Evolutionary conservation across 2,888 invertebrate genomes (phyloP).

Genomic region (Lypha dubia): DNA sequence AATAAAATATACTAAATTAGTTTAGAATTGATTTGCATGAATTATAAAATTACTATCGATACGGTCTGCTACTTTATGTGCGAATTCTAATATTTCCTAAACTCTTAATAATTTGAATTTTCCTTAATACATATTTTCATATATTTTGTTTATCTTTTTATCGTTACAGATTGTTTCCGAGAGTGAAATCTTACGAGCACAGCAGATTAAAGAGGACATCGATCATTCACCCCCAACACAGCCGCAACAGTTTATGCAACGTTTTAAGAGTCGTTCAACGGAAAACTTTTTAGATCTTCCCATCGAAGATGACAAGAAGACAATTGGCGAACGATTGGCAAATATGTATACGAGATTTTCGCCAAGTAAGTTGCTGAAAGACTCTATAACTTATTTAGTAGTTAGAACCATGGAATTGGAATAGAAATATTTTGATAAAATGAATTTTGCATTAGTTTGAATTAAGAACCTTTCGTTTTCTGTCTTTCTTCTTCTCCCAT

Average conservation of each 20-base stretch:
- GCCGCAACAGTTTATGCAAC: slow-evolving; percentile 76
- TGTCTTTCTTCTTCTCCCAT: too few species aligned
- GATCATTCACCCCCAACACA: slow-evolving; percentile 75
- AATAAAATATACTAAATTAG: too few species aligned
- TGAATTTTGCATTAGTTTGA: too few species aligned
- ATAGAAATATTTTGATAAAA: too few species aligned
- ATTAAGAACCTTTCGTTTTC: too few species aligned
- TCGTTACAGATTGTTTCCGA: slow-evolving; percentile 81
- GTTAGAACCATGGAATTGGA: too few species aligned
- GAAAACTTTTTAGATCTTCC: slow-evolving; percentile 81
- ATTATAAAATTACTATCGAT: too few species aligned
- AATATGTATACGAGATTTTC: slow-evolving; percentile 67
- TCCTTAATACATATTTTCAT: neutral
- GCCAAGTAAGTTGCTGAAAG: slow-evolving; percentile 44
- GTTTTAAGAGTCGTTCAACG: slow-evolving; percentile 81
- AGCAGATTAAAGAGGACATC: slow-evolving; percentile 79
- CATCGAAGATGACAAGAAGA: slow-evolving; percentile 81
- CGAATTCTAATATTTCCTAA: too few species aligned
- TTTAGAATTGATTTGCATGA: too few species aligned
- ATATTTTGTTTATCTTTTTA: slow-evolving; percentile 21
- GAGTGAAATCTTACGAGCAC: slow-evolving; percentile 80
- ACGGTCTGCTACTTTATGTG: too few species aligned
- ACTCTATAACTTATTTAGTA: too few species aligned
- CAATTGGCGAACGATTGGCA: slow-evolving; percentile 80
- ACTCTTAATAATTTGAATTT: neutral